These are phyloP conservation scores for Drosophila burlai DNA, from an alignment of 1,140 invertebrate species.

Conservation along the genomic window DNA sequence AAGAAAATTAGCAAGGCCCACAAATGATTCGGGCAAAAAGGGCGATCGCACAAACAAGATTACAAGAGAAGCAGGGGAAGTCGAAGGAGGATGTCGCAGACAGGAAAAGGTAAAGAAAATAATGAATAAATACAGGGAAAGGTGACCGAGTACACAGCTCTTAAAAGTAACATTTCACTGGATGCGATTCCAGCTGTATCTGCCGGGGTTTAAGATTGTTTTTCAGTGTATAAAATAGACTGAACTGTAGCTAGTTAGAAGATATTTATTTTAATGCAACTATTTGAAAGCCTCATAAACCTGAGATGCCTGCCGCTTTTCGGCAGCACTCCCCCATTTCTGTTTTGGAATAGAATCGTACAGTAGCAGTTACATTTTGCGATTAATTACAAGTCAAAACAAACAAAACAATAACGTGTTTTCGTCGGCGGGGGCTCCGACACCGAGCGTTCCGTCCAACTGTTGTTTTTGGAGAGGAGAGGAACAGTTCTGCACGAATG, in stretches of 20 bases:
- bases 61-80: constrained; percentile 46
- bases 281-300: background rate
- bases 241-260: background rate
- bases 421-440: background rate
- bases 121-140: constrained; percentile 20
- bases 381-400: constrained; percentile 48
- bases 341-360: background rate
- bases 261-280: background rate
- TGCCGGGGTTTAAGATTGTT: background rate
- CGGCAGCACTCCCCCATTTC: constrained; percentile 9
- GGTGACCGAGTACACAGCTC: background rate
- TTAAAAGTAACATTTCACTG: background rate
- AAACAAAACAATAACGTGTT: constrained; percentile 29
- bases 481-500: constrained; percentile 77
- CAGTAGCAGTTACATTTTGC: constrained; percentile 27
- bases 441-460: constrained; percentile 42
- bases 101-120: constrained; percentile 42
- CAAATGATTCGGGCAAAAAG: constrained; percentile 68
- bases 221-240: background rate
- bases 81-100: constrained; percentile 29
- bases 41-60: constrained; percentile 80
- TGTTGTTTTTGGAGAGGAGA: constrained; percentile 35
- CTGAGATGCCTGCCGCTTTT: background rate
- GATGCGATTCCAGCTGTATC: background rate
- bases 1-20: constrained; percentile 75